Conservation (phyloP, 2,888 invertebrate genomes). For the Hedya salicella region DNA sequence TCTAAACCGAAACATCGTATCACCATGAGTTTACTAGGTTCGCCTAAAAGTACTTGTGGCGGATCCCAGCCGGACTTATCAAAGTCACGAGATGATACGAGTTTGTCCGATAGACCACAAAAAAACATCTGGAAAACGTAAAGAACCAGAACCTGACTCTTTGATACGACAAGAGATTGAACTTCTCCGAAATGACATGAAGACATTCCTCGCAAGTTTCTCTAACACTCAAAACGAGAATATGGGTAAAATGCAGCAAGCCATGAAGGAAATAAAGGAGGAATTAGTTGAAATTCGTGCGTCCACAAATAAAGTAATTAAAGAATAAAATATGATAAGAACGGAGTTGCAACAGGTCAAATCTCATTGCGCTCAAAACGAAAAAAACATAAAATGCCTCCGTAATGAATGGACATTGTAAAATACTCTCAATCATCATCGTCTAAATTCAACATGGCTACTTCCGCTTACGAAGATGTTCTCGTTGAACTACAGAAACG, state of each 20-base stretch:
- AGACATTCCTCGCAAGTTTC: neutral
- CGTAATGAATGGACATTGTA: neutral
- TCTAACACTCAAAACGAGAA: neutral
- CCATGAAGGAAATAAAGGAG: slow-evolving; percentile 3
- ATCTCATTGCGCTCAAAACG: slow-evolving; percentile 1
- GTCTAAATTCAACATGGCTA: neutral
- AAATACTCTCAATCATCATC: neutral
- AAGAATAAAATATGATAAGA: neutral
- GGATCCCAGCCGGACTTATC: slow-evolving; percentile 11
- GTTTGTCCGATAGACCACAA: neutral
- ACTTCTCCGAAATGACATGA: slow-evolving; percentile 5
- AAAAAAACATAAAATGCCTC: neutral
- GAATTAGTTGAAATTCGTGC: neutral
- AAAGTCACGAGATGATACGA: neutral
- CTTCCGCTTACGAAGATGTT: slow-evolving; percentile 4
- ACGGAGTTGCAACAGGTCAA: neutral
- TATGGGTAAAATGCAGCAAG: slow-evolving; percentile 12
- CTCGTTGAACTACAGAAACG: slow-evolving; percentile 31
- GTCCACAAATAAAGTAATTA: neutral
- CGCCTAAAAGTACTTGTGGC: neutral
- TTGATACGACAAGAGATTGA: neutral
- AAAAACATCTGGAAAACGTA: slow-evolving; percentile 9
- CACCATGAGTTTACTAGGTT: slow-evolving; percentile 1
- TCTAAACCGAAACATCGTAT: neutral
- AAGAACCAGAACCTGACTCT: slow-evolving; percentile 13